Evolutionary conservation across 2,113 vertebrate genomes (phyloP).

Genomic region (Microcebus griseorufus): DNA sequence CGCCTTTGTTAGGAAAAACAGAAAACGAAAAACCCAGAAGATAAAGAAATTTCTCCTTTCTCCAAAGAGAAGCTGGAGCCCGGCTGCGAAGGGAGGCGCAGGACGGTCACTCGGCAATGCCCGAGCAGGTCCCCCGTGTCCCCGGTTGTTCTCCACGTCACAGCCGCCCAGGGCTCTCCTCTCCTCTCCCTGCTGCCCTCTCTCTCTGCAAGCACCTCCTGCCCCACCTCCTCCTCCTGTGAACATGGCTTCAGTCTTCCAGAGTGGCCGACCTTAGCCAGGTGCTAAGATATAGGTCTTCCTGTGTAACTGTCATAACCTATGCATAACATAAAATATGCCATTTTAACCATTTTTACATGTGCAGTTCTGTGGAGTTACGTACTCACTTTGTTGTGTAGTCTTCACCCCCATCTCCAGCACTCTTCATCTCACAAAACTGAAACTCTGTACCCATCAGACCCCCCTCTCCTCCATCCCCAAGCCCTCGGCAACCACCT

Average conservation of each 20-base stretch:
- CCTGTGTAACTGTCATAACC: not conserved
- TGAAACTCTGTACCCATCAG: not conserved
- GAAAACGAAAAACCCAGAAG: not conserved
- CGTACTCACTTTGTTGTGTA: fast-evolving
- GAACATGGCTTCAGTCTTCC: not conserved
- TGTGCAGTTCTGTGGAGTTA: too few relatives aligned
- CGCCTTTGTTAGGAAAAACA: not conserved
- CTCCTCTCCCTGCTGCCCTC: not conserved
- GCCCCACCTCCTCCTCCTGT: not conserved
- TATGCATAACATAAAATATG: not conserved
- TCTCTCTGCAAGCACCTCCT: too few relatives aligned
- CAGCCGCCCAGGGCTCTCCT: not conserved
- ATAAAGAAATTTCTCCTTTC: not conserved
- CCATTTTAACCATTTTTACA: not conserved
- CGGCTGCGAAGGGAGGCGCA: not conserved
- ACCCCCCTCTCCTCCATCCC: fast-evolving
- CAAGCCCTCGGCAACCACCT: not conserved
- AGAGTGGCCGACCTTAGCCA: not conserved
- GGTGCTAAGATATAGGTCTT: not conserved
- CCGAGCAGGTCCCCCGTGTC: not conserved
- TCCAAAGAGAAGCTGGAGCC: not conserved
- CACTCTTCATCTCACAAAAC: not conserved
- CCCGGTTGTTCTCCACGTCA: too few relatives aligned
- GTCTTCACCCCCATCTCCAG: not conserved
- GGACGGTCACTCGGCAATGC: not conserved